These are phyloP conservation scores for Timema cristinae DNA, from an alignment of 2,888 invertebrate genomes.

Conservation along the genomic window DNA sequence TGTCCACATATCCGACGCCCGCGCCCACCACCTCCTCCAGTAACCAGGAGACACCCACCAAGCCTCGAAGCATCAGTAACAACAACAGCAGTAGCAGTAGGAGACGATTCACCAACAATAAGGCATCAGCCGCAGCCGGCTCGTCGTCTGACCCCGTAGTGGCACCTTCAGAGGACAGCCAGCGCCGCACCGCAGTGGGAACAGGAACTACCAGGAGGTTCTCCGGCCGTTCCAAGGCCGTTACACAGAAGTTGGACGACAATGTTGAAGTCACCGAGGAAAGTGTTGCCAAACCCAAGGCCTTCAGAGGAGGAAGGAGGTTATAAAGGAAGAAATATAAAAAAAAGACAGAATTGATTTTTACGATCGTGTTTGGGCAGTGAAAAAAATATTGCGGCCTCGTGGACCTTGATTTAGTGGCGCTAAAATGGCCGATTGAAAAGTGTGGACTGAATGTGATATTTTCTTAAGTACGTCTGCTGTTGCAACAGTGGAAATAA, in stretches of 20 bases:
- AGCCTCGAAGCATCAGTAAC: constrained; percentile 16
- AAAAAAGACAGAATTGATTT: background rate
- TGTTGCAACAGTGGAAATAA: too few species aligned
- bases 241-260: constrained; percentile 12
- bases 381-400: too few species aligned
- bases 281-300: constrained; percentile 18
- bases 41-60: constrained; percentile 12
- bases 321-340: constrained; percentile 6
- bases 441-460: too few species aligned
- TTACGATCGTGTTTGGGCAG: background rate
- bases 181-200: background rate
- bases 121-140: constrained; percentile 21
- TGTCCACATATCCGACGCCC: constrained; percentile 21
- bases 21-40: background rate
- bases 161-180: constrained; percentile 17
- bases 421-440: too few species aligned
- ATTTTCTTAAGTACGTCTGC: too few species aligned
- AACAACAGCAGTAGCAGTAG: constrained; percentile 21
- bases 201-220: constrained; percentile 17
- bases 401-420: too few species aligned
- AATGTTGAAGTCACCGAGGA: constrained; percentile 17
- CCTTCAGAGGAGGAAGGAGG: constrained; percentile 22
- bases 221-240: constrained; percentile 18
- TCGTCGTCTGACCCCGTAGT: constrained; percentile 25
- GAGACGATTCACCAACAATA: constrained; percentile 15